Evolutionary conservation across 2,888 invertebrate species (phyloP).

Genomic region (Drosophila yooni): DNA sequence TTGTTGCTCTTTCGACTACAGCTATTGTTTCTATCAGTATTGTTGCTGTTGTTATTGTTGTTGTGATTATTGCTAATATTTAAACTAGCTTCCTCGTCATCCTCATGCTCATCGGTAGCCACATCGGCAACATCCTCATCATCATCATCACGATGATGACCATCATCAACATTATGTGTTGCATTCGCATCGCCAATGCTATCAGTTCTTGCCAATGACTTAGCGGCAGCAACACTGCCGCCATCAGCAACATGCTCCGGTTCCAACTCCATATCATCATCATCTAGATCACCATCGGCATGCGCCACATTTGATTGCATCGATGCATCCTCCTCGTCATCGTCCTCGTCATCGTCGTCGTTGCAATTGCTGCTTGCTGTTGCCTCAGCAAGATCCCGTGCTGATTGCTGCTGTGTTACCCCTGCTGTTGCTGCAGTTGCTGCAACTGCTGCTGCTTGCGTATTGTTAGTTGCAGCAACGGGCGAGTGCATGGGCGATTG

Average conservation of each 20-base stretch:
- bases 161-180: slow-evolving; percentile 18
- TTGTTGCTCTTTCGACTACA: slow-evolving; percentile 71
- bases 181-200: slow-evolving; percentile 31
- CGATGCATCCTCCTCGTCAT: slow-evolving; percentile 70
- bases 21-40: slow-evolving; percentile 63
- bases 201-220: slow-evolving; percentile 53
- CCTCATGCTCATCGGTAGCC: slow-evolving; percentile 23
- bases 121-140: slow-evolving; percentile 18
- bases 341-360: slow-evolving; percentile 66
- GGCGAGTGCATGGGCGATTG: slow-evolving; percentile 82
- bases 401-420: slow-evolving; percentile 38
- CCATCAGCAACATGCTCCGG: slow-evolving; percentile 45
- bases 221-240: slow-evolving; percentile 30
- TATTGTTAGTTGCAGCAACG: slow-evolving; percentile 41
- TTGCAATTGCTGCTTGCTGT: slow-evolving; percentile 38
- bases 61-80: slow-evolving; percentile 79
- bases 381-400: slow-evolving; percentile 33
- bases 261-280: slow-evolving; percentile 69
- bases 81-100: slow-evolving; percentile 66
- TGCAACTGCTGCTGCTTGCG: slow-evolving; percentile 25
- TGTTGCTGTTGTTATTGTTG: slow-evolving; percentile 74
- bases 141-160: slow-evolving; percentile 19
- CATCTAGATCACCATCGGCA: slow-evolving; percentile 57
- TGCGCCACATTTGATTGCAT: slow-evolving; percentile 69
- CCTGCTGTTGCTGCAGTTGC: slow-evolving; percentile 16